Percentiles rank a stretch among this genome's conserved stretches.
phyloP scores from a whole-genome alignment of 2,888 invertebrate species.

The Epiblema foenella region DNA sequence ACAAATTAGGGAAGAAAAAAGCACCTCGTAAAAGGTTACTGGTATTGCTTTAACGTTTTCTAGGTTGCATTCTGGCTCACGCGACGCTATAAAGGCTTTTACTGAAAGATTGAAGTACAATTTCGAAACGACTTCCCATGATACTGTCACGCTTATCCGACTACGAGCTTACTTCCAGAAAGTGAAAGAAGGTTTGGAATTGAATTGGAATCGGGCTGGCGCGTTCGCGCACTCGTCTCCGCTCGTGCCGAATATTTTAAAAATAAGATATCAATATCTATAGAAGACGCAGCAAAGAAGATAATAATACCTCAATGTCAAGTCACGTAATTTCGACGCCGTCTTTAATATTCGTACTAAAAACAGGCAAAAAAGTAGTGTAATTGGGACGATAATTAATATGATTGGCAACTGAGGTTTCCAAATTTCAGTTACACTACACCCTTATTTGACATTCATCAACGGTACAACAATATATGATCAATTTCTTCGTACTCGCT shows the following conservation, averaged over 20 bases:
- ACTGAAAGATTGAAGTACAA: neutral
- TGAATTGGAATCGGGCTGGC: neutral
- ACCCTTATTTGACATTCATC: too few species aligned
- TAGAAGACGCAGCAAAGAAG: too few species aligned
- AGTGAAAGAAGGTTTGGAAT: neutral
- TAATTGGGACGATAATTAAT: too few species aligned
- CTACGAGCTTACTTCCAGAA: neutral
- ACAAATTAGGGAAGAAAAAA: conserved; percentile 39
- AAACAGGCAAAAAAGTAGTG: too few species aligned
- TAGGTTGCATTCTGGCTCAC: conserved; percentile 4
- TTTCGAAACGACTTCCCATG: neutral
- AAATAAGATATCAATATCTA: too few species aligned
- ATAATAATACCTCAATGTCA: too few species aligned
- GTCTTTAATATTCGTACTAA: too few species aligned
- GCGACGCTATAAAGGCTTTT: neutral
- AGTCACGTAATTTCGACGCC: too few species aligned
- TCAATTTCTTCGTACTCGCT: neutral
- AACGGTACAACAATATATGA: neutral
- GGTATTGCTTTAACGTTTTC: conserved; percentile 18
- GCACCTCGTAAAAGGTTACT: conserved; percentile 34
- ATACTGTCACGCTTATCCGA: neutral
- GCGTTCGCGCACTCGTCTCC: neutral
- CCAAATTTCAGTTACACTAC: too few species aligned
- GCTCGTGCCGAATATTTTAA: neutral
- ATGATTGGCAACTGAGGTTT: too few species aligned